These are phyloP conservation scores for Tetrao urogallus DNA, from an alignment of 2,113 vertebrate species.

Conservation along the genomic window DNA sequence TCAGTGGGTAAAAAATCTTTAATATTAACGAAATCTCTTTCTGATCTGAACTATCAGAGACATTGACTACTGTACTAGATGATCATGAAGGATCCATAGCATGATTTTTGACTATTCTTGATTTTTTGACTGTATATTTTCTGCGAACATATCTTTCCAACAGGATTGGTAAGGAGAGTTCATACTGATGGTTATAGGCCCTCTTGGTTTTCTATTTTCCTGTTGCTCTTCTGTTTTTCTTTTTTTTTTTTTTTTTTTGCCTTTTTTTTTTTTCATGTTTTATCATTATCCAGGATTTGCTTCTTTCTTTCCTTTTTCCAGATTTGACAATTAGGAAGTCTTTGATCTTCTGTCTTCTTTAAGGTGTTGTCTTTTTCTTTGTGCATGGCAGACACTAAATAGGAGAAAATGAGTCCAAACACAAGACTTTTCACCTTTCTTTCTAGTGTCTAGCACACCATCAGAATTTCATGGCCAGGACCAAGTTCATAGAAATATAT, in stretches of 20 bases:
- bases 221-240: not conserved
- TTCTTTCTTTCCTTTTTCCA: not conserved
- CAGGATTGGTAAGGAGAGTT: not conserved
- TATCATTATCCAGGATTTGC: not conserved
- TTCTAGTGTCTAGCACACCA: not conserved
- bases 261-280: not conserved
- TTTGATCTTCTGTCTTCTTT: not conserved
- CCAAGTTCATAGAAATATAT: not conserved
- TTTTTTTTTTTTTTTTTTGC: not conserved
- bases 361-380: not conserved
- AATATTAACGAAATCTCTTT: conserved; percentile 14
- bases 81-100: not conserved
- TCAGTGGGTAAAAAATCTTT: conserved; percentile 14
- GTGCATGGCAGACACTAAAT: not conserved
- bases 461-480: not conserved
- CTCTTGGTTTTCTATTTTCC: not conserved
- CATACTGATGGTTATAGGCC: not conserved
- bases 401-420: not conserved
- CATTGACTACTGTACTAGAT: not conserved
- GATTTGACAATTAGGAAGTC: not conserved
- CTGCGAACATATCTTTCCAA: not conserved
- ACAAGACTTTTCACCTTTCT: not conserved
- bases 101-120: not conserved
- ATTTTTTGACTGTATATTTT: not conserved
- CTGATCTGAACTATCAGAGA: not conserved